Percentiles rank a stretch among this genome's conserved stretches.
phyloP scores from a whole-genome alignment of 2,113 vertebrate genomes.

The Takifugu flavidus region DNA sequence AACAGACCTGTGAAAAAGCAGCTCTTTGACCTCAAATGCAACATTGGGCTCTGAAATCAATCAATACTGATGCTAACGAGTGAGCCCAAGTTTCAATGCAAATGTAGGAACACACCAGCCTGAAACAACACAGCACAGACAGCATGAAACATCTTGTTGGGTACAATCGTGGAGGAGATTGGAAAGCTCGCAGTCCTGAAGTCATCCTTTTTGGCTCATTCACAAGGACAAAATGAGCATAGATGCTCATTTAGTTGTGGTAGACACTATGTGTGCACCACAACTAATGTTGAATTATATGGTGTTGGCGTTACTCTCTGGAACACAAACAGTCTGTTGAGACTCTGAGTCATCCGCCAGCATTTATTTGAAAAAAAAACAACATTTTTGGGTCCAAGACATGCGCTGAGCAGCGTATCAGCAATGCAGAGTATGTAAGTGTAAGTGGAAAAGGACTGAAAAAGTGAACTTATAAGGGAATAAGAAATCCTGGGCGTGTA shows the following conservation, averaged over 20 bases:
- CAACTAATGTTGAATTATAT: slow-evolving; percentile 29
- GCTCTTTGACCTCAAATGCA: slow-evolving; percentile 31
- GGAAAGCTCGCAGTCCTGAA: slow-evolving; percentile 43
- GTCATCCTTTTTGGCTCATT: slow-evolving; percentile 40
- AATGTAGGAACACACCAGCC: background rate
- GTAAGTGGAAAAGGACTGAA: background rate
- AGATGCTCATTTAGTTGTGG: slow-evolving; percentile 10
- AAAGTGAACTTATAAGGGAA: slow-evolving; percentile 45
- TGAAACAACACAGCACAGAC: slow-evolving; percentile 4
- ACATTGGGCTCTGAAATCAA: slow-evolving; percentile 13
- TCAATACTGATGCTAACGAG: background rate
- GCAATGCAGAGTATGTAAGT: slow-evolving; percentile 19
- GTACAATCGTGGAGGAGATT: slow-evolving; percentile 12
- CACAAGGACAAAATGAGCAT: slow-evolving; percentile 24
- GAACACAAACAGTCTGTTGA: slow-evolving; percentile 48
- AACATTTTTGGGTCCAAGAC: slow-evolving; percentile 22
- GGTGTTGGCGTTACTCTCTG: slow-evolving; percentile 54
- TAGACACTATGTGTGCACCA: slow-evolving; percentile 27
- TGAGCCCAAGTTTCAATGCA: slow-evolving; percentile 4
- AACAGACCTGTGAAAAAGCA: slow-evolving; percentile 10
- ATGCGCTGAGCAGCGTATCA: slow-evolving; percentile 31
- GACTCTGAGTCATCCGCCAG: slow-evolving; percentile 23
- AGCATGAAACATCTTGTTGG: slow-evolving; percentile 9
- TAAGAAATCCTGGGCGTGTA: slow-evolving; percentile 13
- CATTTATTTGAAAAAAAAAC: slow-evolving; percentile 3